phyloP scores from a whole-genome alignment of 2,113 vertebrate species.

The Dromas ardeola region DNA sequence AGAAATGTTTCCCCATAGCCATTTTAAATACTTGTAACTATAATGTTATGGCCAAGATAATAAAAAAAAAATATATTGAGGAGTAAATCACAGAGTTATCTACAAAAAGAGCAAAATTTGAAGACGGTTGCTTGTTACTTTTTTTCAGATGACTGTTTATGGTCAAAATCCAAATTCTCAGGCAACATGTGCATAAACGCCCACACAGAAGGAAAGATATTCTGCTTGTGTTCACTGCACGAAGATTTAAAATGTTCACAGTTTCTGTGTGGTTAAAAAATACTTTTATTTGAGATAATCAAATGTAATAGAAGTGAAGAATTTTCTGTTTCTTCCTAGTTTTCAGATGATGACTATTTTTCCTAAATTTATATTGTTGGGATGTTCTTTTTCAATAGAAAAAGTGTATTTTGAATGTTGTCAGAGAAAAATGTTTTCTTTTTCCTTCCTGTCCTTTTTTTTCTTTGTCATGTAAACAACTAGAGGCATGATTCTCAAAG shows the following conservation, averaged over 20 bases:
- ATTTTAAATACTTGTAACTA: not conserved
- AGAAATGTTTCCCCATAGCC: not conserved
- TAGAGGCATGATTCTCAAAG: not conserved
- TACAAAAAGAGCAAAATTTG: not conserved
- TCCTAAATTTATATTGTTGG: not conserved
- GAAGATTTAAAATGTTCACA: not conserved
- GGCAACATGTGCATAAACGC: not conserved
- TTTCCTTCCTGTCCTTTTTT: not conserved
- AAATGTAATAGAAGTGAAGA: not conserved
- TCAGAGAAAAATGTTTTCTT: not conserved
- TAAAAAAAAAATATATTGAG: not conserved
- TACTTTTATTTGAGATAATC: not conserved
- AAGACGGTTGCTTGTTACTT: rapidly evolving
- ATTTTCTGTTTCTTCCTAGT: not conserved
- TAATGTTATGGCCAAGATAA: not conserved
- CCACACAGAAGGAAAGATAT: not conserved
- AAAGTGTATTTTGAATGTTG: not conserved
- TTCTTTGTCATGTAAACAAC: not conserved
- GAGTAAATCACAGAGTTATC: not conserved
- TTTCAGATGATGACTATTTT: not conserved
- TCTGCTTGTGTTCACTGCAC: not conserved
- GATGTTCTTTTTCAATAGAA: not conserved
- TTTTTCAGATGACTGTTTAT: not conserved
- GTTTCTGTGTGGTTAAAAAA: not conserved
- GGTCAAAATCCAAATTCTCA: not conserved